Evolutionary conservation across 2,113 vertebrate genomes (phyloP).

Genomic region (Gobio gobio): DNA sequence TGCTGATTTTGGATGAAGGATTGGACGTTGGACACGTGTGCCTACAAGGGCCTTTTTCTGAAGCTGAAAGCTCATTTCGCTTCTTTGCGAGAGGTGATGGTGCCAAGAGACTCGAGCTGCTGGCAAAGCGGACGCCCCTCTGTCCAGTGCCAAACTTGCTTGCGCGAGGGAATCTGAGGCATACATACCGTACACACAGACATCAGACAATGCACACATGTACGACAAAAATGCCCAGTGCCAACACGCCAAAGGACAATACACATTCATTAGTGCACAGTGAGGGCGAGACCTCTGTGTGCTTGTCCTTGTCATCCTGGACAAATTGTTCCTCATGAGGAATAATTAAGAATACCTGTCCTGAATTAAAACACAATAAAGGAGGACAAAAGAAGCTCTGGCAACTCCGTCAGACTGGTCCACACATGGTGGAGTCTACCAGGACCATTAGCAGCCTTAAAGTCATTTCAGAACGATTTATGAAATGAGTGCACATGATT

Average conservation of each 20-base stretch:
- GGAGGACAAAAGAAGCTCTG: not conserved
- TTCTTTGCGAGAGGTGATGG: not conserved
- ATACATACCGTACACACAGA: not conserved
- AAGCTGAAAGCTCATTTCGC: slow-evolving; percentile 32
- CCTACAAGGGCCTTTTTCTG: slow-evolving; percentile 17
- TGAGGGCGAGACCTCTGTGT: slow-evolving; percentile 18
- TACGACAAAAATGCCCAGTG: not conserved
- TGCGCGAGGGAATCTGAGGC: not conserved
- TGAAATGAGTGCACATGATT: not conserved
- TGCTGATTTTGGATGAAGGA: slow-evolving; percentile 32
- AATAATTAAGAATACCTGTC: not conserved
- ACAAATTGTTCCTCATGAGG: not conserved
- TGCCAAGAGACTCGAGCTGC: slow-evolving; percentile 32
- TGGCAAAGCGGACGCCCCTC: slow-evolving; percentile 12
- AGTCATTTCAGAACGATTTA: not conserved
- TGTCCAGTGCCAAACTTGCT: slow-evolving; percentile 8
- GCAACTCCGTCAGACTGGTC: not conserved
- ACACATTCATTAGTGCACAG: not conserved
- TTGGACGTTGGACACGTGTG: not conserved
- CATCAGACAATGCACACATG: not conserved
- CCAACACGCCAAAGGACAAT: slow-evolving; percentile 2
- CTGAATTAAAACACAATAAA: slow-evolving; percentile 3
- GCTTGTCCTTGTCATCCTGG: not conserved
- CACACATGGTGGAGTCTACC: not conserved
- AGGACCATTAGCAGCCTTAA: not conserved